Evolutionary conservation across 64 coral and sea anemone species (phyloP), one percentile per base, ranked within the genome.

Genomic region (Acropora tenuis): DNA sequence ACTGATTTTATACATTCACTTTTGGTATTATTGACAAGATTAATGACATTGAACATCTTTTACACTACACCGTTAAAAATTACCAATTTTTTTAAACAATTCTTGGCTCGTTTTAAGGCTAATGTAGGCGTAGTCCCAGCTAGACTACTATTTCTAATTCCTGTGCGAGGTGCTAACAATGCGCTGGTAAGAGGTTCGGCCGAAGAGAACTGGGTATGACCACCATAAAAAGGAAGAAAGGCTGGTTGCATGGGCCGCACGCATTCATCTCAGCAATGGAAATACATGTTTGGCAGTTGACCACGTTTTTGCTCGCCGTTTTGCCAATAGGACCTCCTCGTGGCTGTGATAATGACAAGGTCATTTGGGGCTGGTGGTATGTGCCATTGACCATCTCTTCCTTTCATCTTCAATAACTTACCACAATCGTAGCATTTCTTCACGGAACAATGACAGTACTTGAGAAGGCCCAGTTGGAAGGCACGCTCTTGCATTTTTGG

Each of bases 401-500:
- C 78, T 53, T 74, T 57, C 3, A 66, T 30, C 61, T 94, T 94
- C 41, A 89, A 73, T 87, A 94, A 68, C 41, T 94, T 67, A 13
- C 85, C 79, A 85, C 88, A 94, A 41, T 82, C 80, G 30, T 90
- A 86, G 75, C 93, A 90, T 18, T 94, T 89, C 71, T 80, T 94
- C 11, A 84, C 92, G 20, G 85, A 76, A 43, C 80, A 52, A 63
- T 59, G 59, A 43, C 88, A 94, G 17, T 85, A 77, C 8, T 63
- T 18, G 6, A 94, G 81, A 10, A 94, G 74, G 15, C 57, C 78
- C 44, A 94, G 43, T 74, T 89, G 75, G 41, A 47, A 94, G 6
- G 80, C 69, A 53, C 90, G 80, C n/a, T 78, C 87, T 58, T 80
- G 48, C 69, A 86, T 68, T 48, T 49, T 43, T 67, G 90, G 90